Evolutionary conservation across 2,888 invertebrate genomes (phyloP), one percentile per base, ranked within the genome.

Genomic region (Tillus elongatus): DNA sequence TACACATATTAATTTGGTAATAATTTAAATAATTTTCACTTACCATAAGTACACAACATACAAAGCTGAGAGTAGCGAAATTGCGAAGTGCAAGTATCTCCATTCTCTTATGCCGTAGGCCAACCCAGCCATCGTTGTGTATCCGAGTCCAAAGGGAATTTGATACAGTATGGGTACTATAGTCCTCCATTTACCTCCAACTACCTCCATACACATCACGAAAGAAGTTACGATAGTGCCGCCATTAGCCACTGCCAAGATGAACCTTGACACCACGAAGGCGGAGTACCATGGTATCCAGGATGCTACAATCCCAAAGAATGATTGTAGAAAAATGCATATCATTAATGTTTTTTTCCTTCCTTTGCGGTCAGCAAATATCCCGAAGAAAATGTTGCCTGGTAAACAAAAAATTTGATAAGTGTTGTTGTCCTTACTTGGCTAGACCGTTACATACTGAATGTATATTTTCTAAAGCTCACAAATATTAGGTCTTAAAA

Each of bases 211-310:
- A 57, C 75, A 76, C 47, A 80, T 61, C 2, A 81, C 78, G 53
- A 80, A 79, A 1, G 79, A 77, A 46, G 75, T 73, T 11, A 77
- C 73, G 43, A 74, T 70, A 15, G 76, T 71, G 2, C 79, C 80
- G 38, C 77, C 78, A 47, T 73, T 73, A 3, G 74, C 72, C 37
- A 77, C 54, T 2, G 75, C 78, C 41, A 75, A 54, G 13, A 74
- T 46, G 51, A 77, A 75, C 61, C 78, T 69, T 36, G 61, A 53
- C 1, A 68, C 14, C 14, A 77, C 49, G 57, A 79, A 80, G 2
- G 61, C 37, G 63, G 66, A 67, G 54, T 71, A 75, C 53, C 62
- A 65, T 1, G 75, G 72, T 12, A 71, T 60, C 32, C 72, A 50
- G 13, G 76, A 69, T n/a, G 73, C 69, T 2, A 69, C 43, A 27